phyloP scores from a whole-genome alignment of 2,888 invertebrate genomes.

The Uloborus plumipes region DNA sequence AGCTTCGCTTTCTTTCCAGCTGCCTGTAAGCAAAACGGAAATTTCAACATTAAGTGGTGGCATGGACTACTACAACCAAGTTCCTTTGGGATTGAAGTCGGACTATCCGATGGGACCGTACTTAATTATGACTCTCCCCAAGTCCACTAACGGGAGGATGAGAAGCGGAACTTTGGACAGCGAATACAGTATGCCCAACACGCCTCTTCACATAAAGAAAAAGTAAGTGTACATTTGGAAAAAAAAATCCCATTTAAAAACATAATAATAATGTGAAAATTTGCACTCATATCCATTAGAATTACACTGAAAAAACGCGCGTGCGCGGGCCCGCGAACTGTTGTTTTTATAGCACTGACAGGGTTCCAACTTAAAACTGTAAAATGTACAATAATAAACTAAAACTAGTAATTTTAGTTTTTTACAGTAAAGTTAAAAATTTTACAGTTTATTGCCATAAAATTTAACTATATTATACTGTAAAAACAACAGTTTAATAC shows the following conservation, averaged over 20 bases:
- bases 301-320: too few species aligned
- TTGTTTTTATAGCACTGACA: too few species aligned
- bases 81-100: slow-evolving; percentile 40
- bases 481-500: too few species aligned
- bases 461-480: too few species aligned
- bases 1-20: slow-evolving; percentile 1
- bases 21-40: slow-evolving; percentile 26
- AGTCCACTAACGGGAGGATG: slow-evolving; percentile 18
- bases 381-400: too few species aligned
- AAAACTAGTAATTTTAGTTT: too few species aligned
- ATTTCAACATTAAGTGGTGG: slow-evolving; percentile 36
- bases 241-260: neutral
- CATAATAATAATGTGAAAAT: neutral
- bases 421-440: too few species aligned
- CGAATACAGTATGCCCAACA: slow-evolving; percentile 23
- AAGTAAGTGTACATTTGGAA: slow-evolving; percentile 8
- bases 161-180: slow-evolving; percentile 28
- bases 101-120: slow-evolving; percentile 64
- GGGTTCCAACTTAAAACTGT: too few species aligned
- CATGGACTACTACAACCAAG: slow-evolving; percentile 46
- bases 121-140: slow-evolving; percentile 62
- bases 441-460: too few species aligned
- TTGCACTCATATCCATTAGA: neutral
- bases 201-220: slow-evolving; percentile 28
- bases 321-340: too few species aligned